Percentiles rank a stretch among this genome's conserved stretches.
Evolutionary conservation across 1,140 invertebrate genomes (phyloP).

Genomic region (Rhyacophila brunnea): DNA sequence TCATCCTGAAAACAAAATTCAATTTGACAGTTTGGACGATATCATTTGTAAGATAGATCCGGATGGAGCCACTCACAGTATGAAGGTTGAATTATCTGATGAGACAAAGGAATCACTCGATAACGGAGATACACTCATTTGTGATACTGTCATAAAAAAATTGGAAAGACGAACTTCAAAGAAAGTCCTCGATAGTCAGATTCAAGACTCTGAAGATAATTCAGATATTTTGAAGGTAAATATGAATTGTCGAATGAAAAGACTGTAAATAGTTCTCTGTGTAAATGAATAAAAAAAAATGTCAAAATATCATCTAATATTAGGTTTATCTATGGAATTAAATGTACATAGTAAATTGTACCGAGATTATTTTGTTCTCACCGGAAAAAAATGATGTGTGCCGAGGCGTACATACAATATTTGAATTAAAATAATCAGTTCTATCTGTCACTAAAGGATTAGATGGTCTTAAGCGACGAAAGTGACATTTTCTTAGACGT

Average conservation of each 20-base stretch:
- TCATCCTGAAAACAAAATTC: not conserved
- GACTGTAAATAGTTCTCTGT: too few species aligned
- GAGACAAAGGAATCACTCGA: not conserved
- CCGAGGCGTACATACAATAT: too few species aligned
- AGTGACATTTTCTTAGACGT: too few species aligned
- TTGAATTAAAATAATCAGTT: too few species aligned
- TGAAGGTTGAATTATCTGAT: not conserved
- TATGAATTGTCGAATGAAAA: not conserved
- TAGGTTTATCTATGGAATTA: too few species aligned
- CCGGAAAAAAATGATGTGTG: too few species aligned
- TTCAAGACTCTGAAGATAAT: not conserved
- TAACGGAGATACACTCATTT: slow-evolving; percentile 1
- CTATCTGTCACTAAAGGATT: too few species aligned
- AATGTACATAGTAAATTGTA: too few species aligned
- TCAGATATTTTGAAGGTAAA: not conserved
- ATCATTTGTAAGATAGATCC: not conserved
- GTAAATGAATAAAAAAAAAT: too few species aligned
- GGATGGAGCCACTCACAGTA: not conserved
- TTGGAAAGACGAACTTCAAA: not conserved
- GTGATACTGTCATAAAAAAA: slow-evolving; percentile 6
- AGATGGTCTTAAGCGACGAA: too few species aligned
- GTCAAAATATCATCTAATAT: too few species aligned
- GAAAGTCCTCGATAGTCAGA: not conserved
- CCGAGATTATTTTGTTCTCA: too few species aligned
- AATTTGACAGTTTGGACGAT: slow-evolving; percentile 11